Conservation (phyloP, 2,888 invertebrate species). For the Hyppa rectilinea region DNA sequence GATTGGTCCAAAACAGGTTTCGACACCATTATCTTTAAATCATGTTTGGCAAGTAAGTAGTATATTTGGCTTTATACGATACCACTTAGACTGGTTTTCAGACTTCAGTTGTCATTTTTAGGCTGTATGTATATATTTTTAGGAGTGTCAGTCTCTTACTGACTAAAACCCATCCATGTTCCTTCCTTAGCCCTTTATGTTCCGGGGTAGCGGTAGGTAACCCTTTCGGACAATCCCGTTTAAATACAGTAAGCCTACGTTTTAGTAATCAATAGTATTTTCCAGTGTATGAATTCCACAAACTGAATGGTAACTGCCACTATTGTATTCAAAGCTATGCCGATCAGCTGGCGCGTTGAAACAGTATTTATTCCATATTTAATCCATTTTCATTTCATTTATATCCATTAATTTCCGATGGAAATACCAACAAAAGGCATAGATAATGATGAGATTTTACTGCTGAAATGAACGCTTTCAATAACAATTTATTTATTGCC, state of each 20-base stretch:
- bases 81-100: too few relatives aligned
- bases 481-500: not conserved
- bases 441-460: slow-evolving; percentile 16
- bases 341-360: slow-evolving; percentile 27
- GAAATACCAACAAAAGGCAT: slow-evolving; percentile 28
- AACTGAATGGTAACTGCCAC: slow-evolving; percentile 32
- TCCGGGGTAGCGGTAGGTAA: too few relatives aligned
- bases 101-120: too few relatives aligned
- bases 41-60: not conserved
- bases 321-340: slow-evolving; percentile 40
- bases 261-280: not conserved
- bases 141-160: too few relatives aligned
- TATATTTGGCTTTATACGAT: too few relatives aligned
- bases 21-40: not conserved
- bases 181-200: too few relatives aligned
- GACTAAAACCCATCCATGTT: too few relatives aligned
- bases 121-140: too few relatives aligned
- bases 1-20: not conserved
- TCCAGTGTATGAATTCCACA: slow-evolving; percentile 15
- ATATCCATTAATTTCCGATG: slow-evolving; percentile 14
- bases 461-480: slow-evolving; percentile 14
- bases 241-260: too few relatives aligned
- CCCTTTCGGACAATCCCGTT: too few relatives aligned
- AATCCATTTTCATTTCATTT: too few relatives aligned
- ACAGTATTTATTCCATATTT: slow-evolving; percentile 58